These are phyloP conservation scores for Andrena marginata DNA, from an alignment of 2,888 invertebrate species.

Conservation along the genomic window DNA sequence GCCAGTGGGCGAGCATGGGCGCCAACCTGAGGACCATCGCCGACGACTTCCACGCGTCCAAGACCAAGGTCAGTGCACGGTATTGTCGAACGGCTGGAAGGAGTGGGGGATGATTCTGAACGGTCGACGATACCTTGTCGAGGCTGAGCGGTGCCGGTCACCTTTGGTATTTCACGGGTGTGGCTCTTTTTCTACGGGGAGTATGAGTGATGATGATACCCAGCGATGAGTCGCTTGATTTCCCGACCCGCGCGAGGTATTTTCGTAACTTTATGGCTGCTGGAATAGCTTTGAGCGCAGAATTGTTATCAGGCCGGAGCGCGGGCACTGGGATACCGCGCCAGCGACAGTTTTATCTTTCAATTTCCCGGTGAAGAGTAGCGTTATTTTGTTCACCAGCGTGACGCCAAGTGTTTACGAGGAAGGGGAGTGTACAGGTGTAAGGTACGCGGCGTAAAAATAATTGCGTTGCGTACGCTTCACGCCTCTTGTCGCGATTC, in stretches of 20 bases:
- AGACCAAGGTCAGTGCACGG: conserved; percentile 80
- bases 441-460: conserved; percentile 60
- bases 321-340: neutral
- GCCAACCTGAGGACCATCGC: conserved; percentile 83
- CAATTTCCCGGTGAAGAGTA: conserved; percentile 15
- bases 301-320: neutral
- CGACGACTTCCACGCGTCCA: conserved; percentile 83
- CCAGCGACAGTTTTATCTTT: conserved; percentile 15
- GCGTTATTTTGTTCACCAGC: conserved; percentile 5
- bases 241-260: neutral
- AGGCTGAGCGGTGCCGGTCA: neutral
- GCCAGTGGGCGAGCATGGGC: conserved; percentile 82
- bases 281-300: neutral
- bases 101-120: neutral
- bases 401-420: conserved; percentile 64
- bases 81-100: neutral
- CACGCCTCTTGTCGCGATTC: conserved; percentile 66
- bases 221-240: too few species aligned
- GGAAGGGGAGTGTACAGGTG: conserved; percentile 66
- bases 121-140: too few species aligned
- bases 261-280: neutral
- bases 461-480: conserved; percentile 66
- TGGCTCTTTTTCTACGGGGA: neutral
- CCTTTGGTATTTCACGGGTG: neutral
- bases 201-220: neutral